A percentile compares a stretch with the other conserved stretches of the same genome.
Conservation (phyloP, 2,888 invertebrate genomes). For the Phlogophora meticulosa region DNA sequence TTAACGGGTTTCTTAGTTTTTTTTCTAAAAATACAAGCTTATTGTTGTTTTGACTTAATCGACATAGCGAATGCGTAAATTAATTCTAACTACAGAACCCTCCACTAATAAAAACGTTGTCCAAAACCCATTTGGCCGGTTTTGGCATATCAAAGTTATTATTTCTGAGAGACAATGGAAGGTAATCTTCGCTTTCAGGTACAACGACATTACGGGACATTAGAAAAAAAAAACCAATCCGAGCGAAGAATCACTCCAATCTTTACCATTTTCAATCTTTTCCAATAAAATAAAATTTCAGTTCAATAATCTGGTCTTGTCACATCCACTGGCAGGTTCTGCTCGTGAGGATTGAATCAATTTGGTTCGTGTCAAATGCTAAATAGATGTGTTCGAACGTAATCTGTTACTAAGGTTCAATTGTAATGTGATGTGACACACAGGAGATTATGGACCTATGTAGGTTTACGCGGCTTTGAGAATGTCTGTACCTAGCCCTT, state of each 20-base stretch:
- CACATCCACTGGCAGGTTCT: slow-evolving; percentile 27
- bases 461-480: not conserved
- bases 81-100: too few species aligned
- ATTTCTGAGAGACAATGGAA: not conserved
- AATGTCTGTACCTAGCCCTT: not conserved
- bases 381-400: slow-evolving; percentile 45
- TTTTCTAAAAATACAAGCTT: too few species aligned
- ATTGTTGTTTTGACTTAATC: too few species aligned
- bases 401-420: slow-evolving; percentile 27
- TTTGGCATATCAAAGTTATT: too few species aligned
- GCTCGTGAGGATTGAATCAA: slow-evolving; percentile 41
- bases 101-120: too few species aligned
- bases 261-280: not conserved
- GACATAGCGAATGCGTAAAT: too few species aligned
- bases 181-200: not conserved
- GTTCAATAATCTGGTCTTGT: slow-evolving; percentile 42
- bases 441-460: not conserved
- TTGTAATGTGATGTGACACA: not conserved
- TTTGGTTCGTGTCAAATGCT: slow-evolving; percentile 59
- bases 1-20: too few species aligned
- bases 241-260: not conserved
- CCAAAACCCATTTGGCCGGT: too few species aligned
- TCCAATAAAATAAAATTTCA: slow-evolving; percentile 32
- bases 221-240: not conserved
- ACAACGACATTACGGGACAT: not conserved